These are phyloP conservation scores for Vespertilio murinus DNA, from an alignment of 2,797 vertebrate species.

Conservation along the genomic window DNA sequence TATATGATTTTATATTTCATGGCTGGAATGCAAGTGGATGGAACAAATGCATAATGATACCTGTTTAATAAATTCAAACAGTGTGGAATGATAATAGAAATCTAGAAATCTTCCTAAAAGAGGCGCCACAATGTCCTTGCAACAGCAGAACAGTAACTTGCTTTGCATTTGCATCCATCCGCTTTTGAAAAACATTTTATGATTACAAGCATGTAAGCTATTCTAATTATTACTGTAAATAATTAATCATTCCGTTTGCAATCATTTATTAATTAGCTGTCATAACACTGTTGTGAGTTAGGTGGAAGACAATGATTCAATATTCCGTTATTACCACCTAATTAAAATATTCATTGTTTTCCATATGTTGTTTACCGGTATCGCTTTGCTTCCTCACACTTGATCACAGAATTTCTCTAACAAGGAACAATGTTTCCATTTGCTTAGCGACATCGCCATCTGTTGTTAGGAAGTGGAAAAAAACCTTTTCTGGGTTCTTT, in stretches of 20 bases:
- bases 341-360: slow-evolving; percentile 79
- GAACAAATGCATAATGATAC: neutral
- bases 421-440: slow-evolving; percentile 62
- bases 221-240: slow-evolving; percentile 74
- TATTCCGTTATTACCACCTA: slow-evolving; percentile 74
- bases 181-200: slow-evolving; percentile 60
- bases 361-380: slow-evolving; percentile 62
- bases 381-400: slow-evolving; percentile 48
- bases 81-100: slow-evolving; percentile 29
- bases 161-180: slow-evolving; percentile 35
- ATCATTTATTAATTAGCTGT: slow-evolving; percentile 74
- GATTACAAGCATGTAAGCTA: slow-evolving; percentile 64
- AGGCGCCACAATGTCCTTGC: neutral
- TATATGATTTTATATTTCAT: neutral
- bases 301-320: slow-evolving; percentile 67
- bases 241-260: slow-evolving; percentile 74
- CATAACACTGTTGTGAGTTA: slow-evolving; percentile 67
- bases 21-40: slow-evolving; percentile 39
- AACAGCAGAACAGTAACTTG: slow-evolving; percentile 36
- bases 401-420: slow-evolving; percentile 4
- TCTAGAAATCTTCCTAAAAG: slow-evolving; percentile 25
- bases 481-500: neutral
- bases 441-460: slow-evolving; percentile 85
- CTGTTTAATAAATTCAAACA: slow-evolving; percentile 39
- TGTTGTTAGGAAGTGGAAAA: slow-evolving; percentile 77